A percentile compares a stretch with the other conserved stretches of the same genome.
phyloP scores from a whole-genome alignment of 2,113 vertebrate species.

The Upupa epops region DNA sequence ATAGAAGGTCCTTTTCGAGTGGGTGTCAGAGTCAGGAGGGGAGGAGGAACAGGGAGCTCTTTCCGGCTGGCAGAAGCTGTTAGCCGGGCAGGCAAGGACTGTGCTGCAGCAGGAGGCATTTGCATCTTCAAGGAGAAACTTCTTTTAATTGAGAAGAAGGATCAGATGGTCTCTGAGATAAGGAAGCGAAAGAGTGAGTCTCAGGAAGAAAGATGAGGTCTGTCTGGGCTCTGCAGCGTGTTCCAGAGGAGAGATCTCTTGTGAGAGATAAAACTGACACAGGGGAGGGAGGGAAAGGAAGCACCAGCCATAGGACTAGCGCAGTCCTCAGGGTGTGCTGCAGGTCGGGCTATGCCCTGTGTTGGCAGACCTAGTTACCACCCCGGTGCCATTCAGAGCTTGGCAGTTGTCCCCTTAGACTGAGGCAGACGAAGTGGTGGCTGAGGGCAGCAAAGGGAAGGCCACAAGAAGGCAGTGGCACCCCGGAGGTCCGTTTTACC shows the following conservation, averaged over 20 bases:
- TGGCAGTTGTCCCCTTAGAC: neutral
- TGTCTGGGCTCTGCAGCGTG: neutral
- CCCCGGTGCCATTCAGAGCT: neutral
- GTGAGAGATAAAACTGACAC: neutral
- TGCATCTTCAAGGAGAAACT: constrained; percentile 26
- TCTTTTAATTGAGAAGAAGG: constrained; percentile 47
- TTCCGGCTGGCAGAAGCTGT: neutral
- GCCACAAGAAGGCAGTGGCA: neutral
- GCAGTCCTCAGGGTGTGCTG: neutral
- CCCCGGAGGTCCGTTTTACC: neutral
- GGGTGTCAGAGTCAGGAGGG: neutral
- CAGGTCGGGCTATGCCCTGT: neutral
- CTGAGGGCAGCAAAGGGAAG: neutral
- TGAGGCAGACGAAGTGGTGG: neutral
- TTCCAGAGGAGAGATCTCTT: neutral
- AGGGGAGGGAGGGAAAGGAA: neutral
- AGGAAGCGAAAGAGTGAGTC: neutral
- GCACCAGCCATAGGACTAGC: neutral
- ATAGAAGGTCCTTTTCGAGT: neutral
- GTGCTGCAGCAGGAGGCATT: constrained; percentile 6
- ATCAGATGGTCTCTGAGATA: constrained; percentile 27
- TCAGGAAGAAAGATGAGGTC: neutral
- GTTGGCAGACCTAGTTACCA: neutral
- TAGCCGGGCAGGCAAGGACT: constrained; percentile 40
- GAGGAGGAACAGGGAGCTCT: neutral